These are phyloP conservation scores for Cottus gobio DNA, from an alignment of 2,113 vertebrate genomes.

Conservation along the genomic window DNA sequence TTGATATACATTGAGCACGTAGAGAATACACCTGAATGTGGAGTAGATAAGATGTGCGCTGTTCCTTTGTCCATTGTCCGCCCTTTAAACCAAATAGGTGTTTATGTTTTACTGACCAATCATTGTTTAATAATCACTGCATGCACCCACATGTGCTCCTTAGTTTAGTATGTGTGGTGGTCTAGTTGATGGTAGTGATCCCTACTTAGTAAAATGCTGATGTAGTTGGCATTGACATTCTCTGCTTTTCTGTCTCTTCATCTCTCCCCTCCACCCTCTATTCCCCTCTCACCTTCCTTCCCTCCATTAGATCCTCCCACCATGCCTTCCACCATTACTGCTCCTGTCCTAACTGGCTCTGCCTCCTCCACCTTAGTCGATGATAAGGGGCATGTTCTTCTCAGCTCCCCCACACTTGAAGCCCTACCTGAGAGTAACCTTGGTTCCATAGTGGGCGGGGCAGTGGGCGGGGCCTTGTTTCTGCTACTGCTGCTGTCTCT, in stretches of 20 bases:
- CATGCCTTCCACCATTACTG: slow-evolving; percentile 94
- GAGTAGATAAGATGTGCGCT: background rate
- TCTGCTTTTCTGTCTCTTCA: slow-evolving; percentile 93
- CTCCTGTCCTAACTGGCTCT: slow-evolving; percentile 90
- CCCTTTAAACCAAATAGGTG: background rate
- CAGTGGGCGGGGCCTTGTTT: slow-evolving; percentile 95
- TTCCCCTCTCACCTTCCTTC: slow-evolving; percentile 80
- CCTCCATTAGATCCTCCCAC: slow-evolving; percentile 99
- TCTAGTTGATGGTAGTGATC: slow-evolving; percentile 72
- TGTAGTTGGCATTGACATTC: slow-evolving; percentile 94
- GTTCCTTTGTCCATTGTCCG: background rate
- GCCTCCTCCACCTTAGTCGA: slow-evolving; percentile 90
- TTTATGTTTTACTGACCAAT: slow-evolving; percentile 1
- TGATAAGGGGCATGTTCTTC: slow-evolving; percentile 85
- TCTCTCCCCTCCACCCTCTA: slow-evolving; percentile 85
- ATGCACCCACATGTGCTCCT: background rate
- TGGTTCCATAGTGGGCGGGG: slow-evolving; percentile 93
- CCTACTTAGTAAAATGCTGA: slow-evolving; percentile 82
- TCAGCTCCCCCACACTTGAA: slow-evolving; percentile 92
- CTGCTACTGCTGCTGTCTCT: slow-evolving; percentile 91
- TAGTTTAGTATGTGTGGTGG: slow-evolving; percentile 45
- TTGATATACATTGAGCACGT: background rate
- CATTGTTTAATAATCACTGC: background rate
- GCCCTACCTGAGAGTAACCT: slow-evolving; percentile 92
- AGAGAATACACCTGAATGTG: background rate